Conservation (phyloP, 2,888 invertebrate genomes). For the Patella pellucida region DNA sequence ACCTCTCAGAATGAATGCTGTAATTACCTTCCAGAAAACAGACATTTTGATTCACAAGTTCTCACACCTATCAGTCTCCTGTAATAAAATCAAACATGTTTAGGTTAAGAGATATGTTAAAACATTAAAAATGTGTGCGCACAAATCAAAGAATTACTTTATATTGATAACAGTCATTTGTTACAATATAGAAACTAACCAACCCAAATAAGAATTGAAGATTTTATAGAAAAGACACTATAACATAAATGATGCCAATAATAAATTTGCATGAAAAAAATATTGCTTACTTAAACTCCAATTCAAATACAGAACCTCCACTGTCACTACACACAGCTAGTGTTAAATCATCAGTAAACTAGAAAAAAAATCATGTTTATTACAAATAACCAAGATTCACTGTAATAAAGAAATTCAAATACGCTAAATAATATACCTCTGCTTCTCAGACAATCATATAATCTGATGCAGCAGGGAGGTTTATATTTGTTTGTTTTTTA, state of each 20-base stretch:
- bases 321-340: constrained; percentile 89
- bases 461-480: too few relatives aligned
- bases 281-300: constrained; percentile 81
- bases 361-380: constrained; percentile 34
- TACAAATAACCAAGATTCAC: too few relatives aligned
- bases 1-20: background rate
- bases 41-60: constrained; percentile 87
- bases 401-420: too few relatives aligned
- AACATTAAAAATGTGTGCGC: too few relatives aligned
- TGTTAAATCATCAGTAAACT: constrained; percentile 82
- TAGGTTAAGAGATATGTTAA: too few relatives aligned
- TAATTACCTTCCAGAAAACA: constrained; percentile 86
- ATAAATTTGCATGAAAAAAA: background rate
- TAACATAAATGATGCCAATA: background rate
- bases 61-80: constrained; percentile 86
- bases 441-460: too few relatives aligned
- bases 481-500: too few relatives aligned
- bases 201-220: background rate
- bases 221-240: background rate
- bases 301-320: constrained; percentile 95
- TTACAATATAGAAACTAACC: background rate
- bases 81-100: constrained; percentile 25
- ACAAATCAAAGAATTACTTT: too few relatives aligned
- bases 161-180: too few relatives aligned
- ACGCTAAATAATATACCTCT: too few relatives aligned